phyloP scores from a whole-genome alignment of 1,140 invertebrate species.

The Bombus soroeensis region DNA sequence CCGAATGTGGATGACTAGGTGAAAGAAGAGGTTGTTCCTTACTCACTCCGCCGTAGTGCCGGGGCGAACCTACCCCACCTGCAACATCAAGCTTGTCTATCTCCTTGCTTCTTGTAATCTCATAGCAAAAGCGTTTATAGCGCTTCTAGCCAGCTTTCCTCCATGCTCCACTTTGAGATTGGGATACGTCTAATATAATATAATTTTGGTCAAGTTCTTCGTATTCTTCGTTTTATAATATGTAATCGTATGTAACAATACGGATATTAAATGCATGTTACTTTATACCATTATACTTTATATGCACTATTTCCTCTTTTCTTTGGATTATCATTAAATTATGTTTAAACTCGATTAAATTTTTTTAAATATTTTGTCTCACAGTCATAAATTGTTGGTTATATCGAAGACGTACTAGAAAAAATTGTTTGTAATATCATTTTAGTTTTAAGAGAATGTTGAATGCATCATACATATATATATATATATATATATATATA shows the following conservation, averaged over 20 bases:
- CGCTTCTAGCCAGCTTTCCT: not conserved
- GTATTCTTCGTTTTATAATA: not conserved
- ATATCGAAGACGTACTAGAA: too few species aligned
- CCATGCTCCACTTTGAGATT: constrained; percentile 9
- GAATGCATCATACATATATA: too few species aligned
- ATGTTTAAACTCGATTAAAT: too few species aligned
- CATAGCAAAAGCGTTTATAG: constrained; percentile 25
- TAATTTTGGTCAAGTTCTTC: not conserved
- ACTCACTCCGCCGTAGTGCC: constrained; percentile 81
- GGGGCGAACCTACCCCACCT: constrained; percentile 85
- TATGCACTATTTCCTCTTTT: too few species aligned
- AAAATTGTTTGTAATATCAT: too few species aligned
- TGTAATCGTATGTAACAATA: not conserved
- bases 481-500: too few species aligned
- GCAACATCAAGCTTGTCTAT: constrained; percentile 82
- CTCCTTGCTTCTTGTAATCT: constrained; percentile 58
- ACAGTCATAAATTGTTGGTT: too few species aligned
- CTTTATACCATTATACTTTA: too few species aligned
- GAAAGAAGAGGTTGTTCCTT: constrained; percentile 82
- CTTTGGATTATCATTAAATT: too few species aligned
- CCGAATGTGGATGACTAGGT: constrained; percentile 83
- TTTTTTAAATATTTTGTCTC: too few species aligned
- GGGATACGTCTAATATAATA: too few species aligned
- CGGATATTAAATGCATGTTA: not conserved
- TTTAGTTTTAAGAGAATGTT: too few species aligned